A percentile compares a stretch with the other conserved stretches of the same genome.
These are phyloP conservation scores for Grammomys dolichurus DNA, from an alignment of 2,113 vertebrate genomes.

Conservation along the genomic window DNA sequence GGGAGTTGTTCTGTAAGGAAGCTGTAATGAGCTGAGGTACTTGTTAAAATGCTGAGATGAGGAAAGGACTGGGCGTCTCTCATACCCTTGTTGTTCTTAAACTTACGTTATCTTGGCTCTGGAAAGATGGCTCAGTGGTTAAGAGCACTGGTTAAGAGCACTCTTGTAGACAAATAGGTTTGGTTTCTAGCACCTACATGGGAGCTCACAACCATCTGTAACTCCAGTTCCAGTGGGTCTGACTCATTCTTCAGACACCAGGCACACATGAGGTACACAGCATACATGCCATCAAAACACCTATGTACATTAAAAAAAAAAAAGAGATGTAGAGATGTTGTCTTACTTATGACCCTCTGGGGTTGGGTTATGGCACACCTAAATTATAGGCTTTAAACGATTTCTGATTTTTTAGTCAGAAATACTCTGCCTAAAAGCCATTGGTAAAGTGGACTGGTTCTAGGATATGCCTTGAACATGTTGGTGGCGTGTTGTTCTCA, in stretches of 20 bases:
- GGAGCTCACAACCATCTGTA: background rate
- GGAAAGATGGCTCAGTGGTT: background rate
- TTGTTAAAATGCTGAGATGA: constrained; percentile 16
- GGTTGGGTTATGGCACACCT: constrained; percentile 22
- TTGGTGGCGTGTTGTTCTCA: constrained; percentile 31
- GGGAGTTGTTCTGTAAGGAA: constrained; percentile 40
- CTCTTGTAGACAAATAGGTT: background rate
- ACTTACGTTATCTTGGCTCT: background rate
- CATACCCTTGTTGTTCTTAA: constrained; percentile 26
- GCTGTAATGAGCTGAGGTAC: constrained; percentile 5
- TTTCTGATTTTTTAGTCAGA: constrained; percentile 42
- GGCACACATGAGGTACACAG: background rate
- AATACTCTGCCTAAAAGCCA: constrained; percentile 28
- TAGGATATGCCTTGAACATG: constrained; percentile 15
- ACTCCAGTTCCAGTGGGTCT: background rate
- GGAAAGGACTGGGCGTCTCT: background rate
- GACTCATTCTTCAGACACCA: background rate
- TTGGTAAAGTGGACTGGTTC: constrained; percentile 20
- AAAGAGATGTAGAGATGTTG: no score
- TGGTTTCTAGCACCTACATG: background rate
- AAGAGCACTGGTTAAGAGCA: background rate
- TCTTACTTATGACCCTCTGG: constrained; percentile 28
- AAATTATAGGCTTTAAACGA: constrained; percentile 19
- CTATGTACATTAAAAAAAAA: background rate
- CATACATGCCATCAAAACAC: background rate